Conservation (phyloP, 2,113 vertebrate genomes). For the Sprattus sprattus region DNA sequence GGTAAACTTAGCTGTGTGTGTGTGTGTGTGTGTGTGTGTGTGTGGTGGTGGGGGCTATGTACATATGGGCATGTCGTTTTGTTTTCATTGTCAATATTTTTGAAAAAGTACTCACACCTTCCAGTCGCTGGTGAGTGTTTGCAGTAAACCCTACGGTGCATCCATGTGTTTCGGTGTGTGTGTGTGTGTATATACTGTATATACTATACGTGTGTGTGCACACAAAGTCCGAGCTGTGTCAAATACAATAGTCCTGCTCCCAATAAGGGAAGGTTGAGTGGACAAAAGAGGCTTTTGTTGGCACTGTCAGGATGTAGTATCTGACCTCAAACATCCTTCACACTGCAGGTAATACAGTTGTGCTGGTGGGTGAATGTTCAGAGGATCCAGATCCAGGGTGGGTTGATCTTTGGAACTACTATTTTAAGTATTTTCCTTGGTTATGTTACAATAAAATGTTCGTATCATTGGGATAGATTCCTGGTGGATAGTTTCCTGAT, state of each 20-base stretch:
- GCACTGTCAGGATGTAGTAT: constrained; percentile 9
- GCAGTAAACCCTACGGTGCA: background rate
- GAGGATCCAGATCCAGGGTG: background rate
- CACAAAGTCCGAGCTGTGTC: background rate
- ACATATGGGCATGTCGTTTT: background rate
- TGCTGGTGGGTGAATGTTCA: background rate
- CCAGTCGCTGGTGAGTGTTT: background rate
- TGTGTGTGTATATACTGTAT: too few relatives aligned
- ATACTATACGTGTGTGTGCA: background rate
- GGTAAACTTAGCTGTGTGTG: background rate
- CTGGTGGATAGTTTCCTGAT: constrained; percentile 32
- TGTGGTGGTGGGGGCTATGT: background rate
- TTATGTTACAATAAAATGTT: background rate
- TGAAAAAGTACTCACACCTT: background rate
- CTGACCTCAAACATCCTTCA: background rate
- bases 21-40: background rate
- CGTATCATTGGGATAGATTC: background rate
- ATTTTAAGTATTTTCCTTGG: background rate
- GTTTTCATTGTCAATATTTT: background rate
- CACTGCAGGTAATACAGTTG: background rate
- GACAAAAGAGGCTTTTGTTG: background rate
- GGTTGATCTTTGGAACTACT: background rate
- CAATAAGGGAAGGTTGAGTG: background rate
- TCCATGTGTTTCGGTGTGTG: background rate
- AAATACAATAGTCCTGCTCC: background rate